Evolutionary conservation across 2,113 vertebrate species (phyloP).

Genomic region (Platycercus adscitus): DNA sequence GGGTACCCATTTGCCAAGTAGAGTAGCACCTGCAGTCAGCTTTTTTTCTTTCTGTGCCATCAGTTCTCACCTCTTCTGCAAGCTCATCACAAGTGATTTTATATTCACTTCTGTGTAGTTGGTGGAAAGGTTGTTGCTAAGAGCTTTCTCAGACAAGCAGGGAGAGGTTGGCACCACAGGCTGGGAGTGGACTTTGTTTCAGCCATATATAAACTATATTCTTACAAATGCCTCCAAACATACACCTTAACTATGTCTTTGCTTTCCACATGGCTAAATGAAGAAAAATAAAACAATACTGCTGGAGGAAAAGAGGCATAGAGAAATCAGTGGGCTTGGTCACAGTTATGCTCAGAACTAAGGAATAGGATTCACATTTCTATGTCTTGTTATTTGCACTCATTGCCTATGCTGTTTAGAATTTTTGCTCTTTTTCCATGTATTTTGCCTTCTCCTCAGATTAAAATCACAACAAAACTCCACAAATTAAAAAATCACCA

Average conservation of each 20-base stretch:
- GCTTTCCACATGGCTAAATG: not conserved
- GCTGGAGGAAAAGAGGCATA: not conserved
- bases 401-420: not conserved
- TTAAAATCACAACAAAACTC: not conserved
- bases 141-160: not conserved
- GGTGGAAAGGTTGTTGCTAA: not conserved
- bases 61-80: not conserved
- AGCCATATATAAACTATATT: not conserved
- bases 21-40: not conserved
- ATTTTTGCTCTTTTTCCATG: not conserved
- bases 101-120: not conserved
- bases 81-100: conserved; percentile 14
- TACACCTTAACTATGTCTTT: not conserved
- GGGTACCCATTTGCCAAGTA: not conserved
- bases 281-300: not conserved
- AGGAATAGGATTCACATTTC: not conserved
- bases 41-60: not conserved
- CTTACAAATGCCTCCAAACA: not conserved
- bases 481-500: too few relatives aligned
- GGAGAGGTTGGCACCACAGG: not conserved
- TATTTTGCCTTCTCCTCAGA: not conserved
- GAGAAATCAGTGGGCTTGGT: not conserved
- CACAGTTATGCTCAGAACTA: not conserved
- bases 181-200: not conserved
- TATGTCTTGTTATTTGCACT: not conserved